Evolutionary conservation across 2,113 vertebrate species (phyloP), one percentile per base, ranked within the genome.

Genomic region (Etheostoma cragini): DNA sequence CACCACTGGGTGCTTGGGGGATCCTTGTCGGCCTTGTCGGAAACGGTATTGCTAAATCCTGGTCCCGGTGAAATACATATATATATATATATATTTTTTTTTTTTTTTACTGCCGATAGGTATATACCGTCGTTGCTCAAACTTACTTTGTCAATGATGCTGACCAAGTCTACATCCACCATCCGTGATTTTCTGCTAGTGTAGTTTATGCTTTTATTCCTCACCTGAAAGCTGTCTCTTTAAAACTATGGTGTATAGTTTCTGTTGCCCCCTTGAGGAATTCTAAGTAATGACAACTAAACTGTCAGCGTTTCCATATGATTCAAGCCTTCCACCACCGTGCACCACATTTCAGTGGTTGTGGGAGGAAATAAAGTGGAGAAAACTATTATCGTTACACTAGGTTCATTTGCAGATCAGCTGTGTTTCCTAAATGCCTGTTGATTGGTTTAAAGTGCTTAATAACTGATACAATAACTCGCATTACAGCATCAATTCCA

Each of bases 401-500:
- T 42, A 19, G 17, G 50, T 38, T 38, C 6, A 47, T 77, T 77
- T 69, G 12, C 14, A 83, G 30, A 63, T 72, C 24, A 58, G 38
- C 10, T 42, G 61, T 42, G 61, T 35, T 64, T 50, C 69, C 52
- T 16, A 72, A 33, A 79, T 72, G 68, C 30, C 49, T 13, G 66
- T 47, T 57, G 47, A 62, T 38, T 63, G 33, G 68, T 19, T 30
- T 30, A 35, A 42, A 60, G 10, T 0, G 2, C 33, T 61, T n/a
- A 70, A 66, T 81, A 65, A 52, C 46, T 24, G 21, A 13, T 83
- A 64, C 52, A 50, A 69, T 50, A 80, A 60, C 26, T 26, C 64
- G 38, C 17, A 56, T 42, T 13, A 15, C 15, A 50, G 53, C 13
- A 30, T 15, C 8, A 26, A 16, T 57, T 65, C 6, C 6, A 64